phyloP scores from a whole-genome alignment of 2,888 invertebrate species.

The Sycophila texana region DNA sequence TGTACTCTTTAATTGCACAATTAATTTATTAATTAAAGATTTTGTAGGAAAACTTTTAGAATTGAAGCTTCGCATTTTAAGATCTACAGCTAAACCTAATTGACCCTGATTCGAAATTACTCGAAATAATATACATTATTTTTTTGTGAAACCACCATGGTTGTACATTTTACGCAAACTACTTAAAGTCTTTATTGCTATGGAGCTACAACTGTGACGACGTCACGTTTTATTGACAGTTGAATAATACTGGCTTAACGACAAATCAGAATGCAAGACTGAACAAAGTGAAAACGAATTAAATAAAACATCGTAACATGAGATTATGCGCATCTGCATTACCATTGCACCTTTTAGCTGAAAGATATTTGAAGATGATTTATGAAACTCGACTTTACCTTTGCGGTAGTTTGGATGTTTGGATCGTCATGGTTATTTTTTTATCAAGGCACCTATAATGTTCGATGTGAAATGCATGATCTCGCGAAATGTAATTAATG shows the following conservation, averaged over 20 bases:
- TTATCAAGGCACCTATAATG: slow-evolving; percentile 57
- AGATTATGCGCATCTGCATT: slow-evolving; percentile 46
- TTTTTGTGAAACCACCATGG: slow-evolving; percentile 68
- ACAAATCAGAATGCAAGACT: slow-evolving; percentile 45
- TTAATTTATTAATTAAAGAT: slow-evolving; percentile 12
- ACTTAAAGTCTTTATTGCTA: slow-evolving; percentile 66
- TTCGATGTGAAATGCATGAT: slow-evolving; percentile 56
- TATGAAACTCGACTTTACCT: slow-evolving; percentile 37
- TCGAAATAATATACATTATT: slow-evolving; percentile 40
- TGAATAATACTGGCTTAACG: slow-evolving; percentile 66
- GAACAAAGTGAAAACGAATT: slow-evolving; percentile 12
- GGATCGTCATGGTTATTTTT: slow-evolving; percentile 40
- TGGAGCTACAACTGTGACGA: slow-evolving; percentile 63
- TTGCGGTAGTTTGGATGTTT: slow-evolving; percentile 34
- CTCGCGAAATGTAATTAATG: slow-evolving; percentile 31
- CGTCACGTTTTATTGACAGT: slow-evolving; percentile 65
- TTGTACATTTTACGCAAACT: slow-evolving; percentile 58
- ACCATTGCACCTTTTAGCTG: slow-evolving; percentile 36
- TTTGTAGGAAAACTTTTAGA: slow-evolving; percentile 13
- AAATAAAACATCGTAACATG: slow-evolving; percentile 19
- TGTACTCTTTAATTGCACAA: not conserved
- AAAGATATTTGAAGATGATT: slow-evolving; percentile 42
- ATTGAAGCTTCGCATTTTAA: not conserved
- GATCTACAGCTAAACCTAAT: slow-evolving; percentile 33
- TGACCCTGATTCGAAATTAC: slow-evolving; percentile 40